Evolutionary conservation across 1,140 invertebrate species (phyloP).

Genomic region (Magallana gigas): DNA sequence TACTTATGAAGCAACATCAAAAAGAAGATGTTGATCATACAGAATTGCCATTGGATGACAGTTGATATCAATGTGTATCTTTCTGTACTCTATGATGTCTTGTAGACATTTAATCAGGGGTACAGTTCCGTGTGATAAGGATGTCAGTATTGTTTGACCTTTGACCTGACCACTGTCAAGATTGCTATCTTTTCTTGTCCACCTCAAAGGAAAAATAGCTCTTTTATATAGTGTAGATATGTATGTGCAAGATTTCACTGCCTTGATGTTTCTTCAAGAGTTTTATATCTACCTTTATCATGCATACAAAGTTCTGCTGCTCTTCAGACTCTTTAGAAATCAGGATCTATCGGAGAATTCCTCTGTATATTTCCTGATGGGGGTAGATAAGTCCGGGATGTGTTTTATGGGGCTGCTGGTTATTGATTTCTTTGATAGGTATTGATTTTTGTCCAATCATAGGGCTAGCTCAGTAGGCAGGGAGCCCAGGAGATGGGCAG

Average conservation of each 20-base stretch:
- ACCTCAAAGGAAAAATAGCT: background rate
- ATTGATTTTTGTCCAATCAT: slow-evolving; percentile 28
- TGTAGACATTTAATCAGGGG: no score
- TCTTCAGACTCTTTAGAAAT: background rate
- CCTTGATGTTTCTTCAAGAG: background rate
- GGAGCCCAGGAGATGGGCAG: slow-evolving; percentile 11
- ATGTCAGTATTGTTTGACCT: no score
- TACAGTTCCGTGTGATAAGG: no score
- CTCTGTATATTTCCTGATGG: slow-evolving; percentile 14
- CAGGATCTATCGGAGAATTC: background rate
- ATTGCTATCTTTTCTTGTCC: background rate
- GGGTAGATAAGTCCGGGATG: background rate
- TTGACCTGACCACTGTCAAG: background rate
- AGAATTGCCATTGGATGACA: no score
- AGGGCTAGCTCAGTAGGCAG: background rate
- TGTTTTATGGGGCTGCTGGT: slow-evolving; percentile 1
- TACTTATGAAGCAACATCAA: no score
- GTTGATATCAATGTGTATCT: no score
- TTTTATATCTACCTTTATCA: background rate
- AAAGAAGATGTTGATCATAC: no score
- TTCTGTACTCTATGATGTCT: no score
- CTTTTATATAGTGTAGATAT: slow-evolving; percentile 6
- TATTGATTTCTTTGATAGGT: slow-evolving; percentile 9
- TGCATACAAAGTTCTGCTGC: background rate
- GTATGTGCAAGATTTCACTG: background rate